Conservation (phyloP, 2,113 vertebrate genomes). For the Podilymbus podiceps region DNA sequence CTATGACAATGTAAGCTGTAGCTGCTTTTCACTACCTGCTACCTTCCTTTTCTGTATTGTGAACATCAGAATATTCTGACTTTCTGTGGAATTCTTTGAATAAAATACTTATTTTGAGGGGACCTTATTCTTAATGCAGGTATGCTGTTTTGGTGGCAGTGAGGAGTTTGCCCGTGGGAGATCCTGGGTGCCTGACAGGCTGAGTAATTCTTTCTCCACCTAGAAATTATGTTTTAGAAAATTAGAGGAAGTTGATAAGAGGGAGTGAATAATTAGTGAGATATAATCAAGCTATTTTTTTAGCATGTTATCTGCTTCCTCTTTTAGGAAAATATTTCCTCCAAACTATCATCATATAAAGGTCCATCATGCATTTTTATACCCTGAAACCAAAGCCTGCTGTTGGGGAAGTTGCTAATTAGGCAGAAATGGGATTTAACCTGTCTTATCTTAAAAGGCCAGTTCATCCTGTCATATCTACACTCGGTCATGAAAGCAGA, state of each 20-base stretch:
- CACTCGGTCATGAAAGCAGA: background rate
- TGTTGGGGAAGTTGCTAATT: constrained; percentile 41
- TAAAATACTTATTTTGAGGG: background rate
- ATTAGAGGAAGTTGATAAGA: constrained; percentile 5
- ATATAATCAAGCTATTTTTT: background rate
- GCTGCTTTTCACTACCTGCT: background rate
- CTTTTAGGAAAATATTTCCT: constrained; percentile 41
- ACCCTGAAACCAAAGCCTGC: background rate
- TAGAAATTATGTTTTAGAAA: background rate
- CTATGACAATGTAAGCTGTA: accelerated
- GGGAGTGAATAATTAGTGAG: constrained; percentile 8
- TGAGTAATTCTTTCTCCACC: background rate
- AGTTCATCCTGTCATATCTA: constrained; percentile 32
- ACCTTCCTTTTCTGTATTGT: background rate
- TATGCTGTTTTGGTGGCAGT: background rate
- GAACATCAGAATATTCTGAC: background rate
- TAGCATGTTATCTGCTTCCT: constrained; percentile 42
- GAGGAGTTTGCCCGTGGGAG: background rate
- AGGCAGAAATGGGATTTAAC: constrained; percentile 27
- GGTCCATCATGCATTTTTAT: background rate
- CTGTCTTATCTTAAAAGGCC: constrained; percentile 32
- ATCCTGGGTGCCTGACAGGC: background rate
- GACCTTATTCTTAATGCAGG: background rate
- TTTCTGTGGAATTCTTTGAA: background rate
- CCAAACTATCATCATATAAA: background rate